Evolutionary conservation across 2,797 vertebrate species (phyloP).

Genomic region (Columba guinea): DNA sequence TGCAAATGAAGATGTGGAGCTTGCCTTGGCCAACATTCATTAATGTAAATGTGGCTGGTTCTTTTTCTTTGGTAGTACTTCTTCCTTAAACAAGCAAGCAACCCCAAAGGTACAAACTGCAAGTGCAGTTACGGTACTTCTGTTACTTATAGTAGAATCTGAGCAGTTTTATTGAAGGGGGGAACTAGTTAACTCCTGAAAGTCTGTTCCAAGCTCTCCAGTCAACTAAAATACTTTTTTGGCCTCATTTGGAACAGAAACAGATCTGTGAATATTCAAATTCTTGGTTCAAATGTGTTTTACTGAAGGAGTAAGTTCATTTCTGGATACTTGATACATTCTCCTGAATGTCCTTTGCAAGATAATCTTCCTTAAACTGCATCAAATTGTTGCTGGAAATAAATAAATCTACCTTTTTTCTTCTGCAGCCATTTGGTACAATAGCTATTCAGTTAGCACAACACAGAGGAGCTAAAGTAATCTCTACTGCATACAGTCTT

Average conservation of each 20-base stretch:
- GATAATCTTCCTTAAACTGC: neutral
- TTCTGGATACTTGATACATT: neutral
- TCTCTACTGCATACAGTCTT: constrained; percentile 83
- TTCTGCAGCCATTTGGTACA: constrained; percentile 84
- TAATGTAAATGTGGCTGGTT: neutral
- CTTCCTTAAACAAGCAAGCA: neutral
- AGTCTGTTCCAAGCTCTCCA: neutral
- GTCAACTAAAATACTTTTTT: neutral
- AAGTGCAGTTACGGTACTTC: neutral
- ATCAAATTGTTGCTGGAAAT: neutral
- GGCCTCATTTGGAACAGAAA: neutral
- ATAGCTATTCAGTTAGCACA: constrained; percentile 92
- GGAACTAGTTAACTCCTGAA: neutral
- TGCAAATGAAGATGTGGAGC: neutral
- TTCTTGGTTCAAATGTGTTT: neutral
- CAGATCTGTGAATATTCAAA: neutral
- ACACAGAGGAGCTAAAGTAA: constrained; percentile 90
- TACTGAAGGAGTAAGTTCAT: neutral
- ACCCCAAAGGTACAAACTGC: neutral
- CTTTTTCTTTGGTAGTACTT: neutral
- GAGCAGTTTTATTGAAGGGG: neutral
- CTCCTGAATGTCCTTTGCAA: neutral
- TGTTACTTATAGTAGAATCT: neutral
- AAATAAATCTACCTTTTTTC: neutral
- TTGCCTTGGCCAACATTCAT: neutral